A percentile compares a stretch with the other conserved stretches of the same genome.
Evolutionary conservation across 2,888 invertebrate genomes (phyloP).

Genomic region (Margaritifera margaritifera): DNA sequence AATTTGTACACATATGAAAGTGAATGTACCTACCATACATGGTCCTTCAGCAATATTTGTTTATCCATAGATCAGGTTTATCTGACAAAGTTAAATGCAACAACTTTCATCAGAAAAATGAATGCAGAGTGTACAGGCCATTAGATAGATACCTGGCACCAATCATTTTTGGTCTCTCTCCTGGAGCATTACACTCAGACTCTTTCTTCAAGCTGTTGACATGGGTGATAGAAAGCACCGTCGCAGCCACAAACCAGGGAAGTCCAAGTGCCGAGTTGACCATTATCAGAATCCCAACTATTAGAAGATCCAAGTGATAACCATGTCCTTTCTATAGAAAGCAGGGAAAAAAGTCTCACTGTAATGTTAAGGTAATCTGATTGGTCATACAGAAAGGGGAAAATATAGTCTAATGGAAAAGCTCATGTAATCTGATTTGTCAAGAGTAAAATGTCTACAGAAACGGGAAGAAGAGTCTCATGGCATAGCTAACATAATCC

Average conservation of each 20-base stretch:
- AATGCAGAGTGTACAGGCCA: too few species aligned
- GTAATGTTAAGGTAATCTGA: neutral
- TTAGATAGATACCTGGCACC: slow-evolving; percentile 81
- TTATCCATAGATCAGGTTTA: too few species aligned
- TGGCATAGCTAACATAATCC: too few species aligned
- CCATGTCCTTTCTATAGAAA: slow-evolving; percentile 89
- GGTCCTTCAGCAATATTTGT: too few species aligned
- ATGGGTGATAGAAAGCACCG: slow-evolving; percentile 97
- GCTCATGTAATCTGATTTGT: too few species aligned
- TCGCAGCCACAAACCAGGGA: slow-evolving; percentile 90
- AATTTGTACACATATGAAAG: too few species aligned
- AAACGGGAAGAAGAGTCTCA: too few species aligned
- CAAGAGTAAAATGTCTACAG: too few species aligned
- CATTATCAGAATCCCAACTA: slow-evolving; percentile 89
- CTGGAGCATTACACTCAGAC: slow-evolving; percentile 96
- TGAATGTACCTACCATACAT: too few species aligned
- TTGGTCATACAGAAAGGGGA: neutral
- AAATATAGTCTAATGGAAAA: neutral
- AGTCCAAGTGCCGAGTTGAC: slow-evolving; percentile 93
- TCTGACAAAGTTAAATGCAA: too few species aligned
- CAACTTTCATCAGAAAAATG: too few species aligned
- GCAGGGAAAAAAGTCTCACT: neutral
- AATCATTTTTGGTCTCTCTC: slow-evolving; percentile 95
- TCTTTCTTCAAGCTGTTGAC: slow-evolving; percentile 96
- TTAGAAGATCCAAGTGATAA: slow-evolving; percentile 94